Evolutionary conservation across 2,797 vertebrate species (phyloP), one percentile per base, ranked within the genome.

Genomic region (Chromobotia macracanthus): DNA sequence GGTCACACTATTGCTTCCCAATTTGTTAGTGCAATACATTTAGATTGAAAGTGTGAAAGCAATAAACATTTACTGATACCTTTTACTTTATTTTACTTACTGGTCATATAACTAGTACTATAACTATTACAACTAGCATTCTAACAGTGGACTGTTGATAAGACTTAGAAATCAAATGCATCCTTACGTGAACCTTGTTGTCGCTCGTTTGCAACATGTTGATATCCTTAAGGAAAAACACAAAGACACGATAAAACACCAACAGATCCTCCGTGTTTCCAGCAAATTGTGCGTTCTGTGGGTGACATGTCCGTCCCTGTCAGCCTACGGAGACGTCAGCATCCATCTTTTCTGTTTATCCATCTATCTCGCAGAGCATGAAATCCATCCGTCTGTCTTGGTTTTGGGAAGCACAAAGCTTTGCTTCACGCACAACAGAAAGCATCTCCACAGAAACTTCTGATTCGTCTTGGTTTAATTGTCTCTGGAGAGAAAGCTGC

Each of bases 171-270:
- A 72, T 53, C 15, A 41, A 60, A 13, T n/a, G 1, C 12, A 68
- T 84, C 91, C 94, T 93, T 58, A 94, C 94, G 3, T 87, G 91
- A 56, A 85, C 85, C 86, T 86, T 89, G 89, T 92, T 88, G 73
- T 92, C 91, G 56, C 70, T 87, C 69, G 85, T 82, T 72, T 82
- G 87, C 81, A 88, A 81, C 87, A 90, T 93, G 84, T 84, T 90
- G 85, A 86, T 70, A 71, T 84, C 86, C 91, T 91, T 89, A 68
- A 91, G 68, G 88, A 75, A 81, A 84, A 86, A 80, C 55, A 75
- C 46, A 82, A 76, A 66, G 31, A 76, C 60, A 35, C 41, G 51
- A 60, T 73, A 46, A 86, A 69, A 53, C 77, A n/a, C 46, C 21
- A 50, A n/a, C 82, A 61, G 67, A 35, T 72, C 28, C 50, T 80